Base-by-base conservation (phyloP, 2,113 vertebrate species). In the Passer montanus region DNA sequence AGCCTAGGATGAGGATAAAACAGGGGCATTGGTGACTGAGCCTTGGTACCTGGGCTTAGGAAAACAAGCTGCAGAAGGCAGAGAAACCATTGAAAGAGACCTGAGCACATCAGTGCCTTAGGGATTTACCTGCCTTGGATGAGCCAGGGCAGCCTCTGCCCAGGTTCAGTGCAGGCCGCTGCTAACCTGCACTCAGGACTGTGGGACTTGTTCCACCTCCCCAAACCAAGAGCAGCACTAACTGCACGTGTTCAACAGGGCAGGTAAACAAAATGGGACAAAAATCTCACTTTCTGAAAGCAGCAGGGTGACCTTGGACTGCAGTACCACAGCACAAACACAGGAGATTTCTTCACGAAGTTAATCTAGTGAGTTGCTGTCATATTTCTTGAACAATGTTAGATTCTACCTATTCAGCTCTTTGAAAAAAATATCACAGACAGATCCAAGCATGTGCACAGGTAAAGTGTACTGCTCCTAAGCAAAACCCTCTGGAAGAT, bases 1-100 rank as follows among this genome's bases (percentile, higher is more conserved):
- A 55, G 99, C 99, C 98, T 99, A 98, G 96, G 90, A 98, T 27
- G 96, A 97, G 68, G 96, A 98, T 88, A 98, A 96, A 97, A 98
- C 94, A 98, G 96, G 98, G 72, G 97, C 24, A 12, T 96, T 97
- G 82, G 98, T 98, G 92, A 97, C 92, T 84, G 97, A 98, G 92
- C 97, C 93, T 44, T 92, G 94, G 96, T 97, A 97, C 72, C 94
- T 97, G 89, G 93, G 91, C n/a, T 97, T 92, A 91, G 95, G 94
- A 85, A 86, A 79, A 83, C 39, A 93, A 98, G 95, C 97, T 98
- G 97, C 60, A 96, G 95, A 44, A 96, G 89, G 94, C 84, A 96
- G 89, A 97, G 72, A 95, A 91, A 90, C 33, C 63, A 78, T 53
- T 7, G 53, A 79, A 93, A 89, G 79, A 94, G 28, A 75, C 84